Evolutionary conservation across 2,797 vertebrate species (phyloP).

Genomic region (Eutrigla gurnardus): DNA sequence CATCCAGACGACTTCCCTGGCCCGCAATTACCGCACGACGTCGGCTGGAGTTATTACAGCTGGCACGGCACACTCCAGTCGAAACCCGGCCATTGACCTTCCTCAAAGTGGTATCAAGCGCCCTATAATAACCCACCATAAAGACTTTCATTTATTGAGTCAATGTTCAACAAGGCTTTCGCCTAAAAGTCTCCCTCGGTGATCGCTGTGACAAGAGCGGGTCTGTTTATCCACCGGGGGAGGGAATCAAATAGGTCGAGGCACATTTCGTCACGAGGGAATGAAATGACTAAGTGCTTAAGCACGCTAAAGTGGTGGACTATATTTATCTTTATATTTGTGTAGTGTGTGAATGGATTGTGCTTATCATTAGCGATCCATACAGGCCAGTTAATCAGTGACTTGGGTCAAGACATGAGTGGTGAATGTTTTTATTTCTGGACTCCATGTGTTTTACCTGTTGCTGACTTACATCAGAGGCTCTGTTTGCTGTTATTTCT

Average conservation of each 20-base stretch:
- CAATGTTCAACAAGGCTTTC: slow-evolving; percentile 53
- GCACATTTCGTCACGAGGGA: not conserved
- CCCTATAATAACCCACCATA: slow-evolving; percentile 74
- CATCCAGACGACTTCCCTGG: slow-evolving; percentile 60
- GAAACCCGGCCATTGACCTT: slow-evolving; percentile 76
- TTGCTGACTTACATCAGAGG: slow-evolving; percentile 3
- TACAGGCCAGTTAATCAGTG: slow-evolving; percentile 32
- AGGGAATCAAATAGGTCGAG: slow-evolving; percentile 6
- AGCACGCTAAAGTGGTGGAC: not conserved
- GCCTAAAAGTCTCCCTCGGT: slow-evolving; percentile 31
- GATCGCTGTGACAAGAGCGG: slow-evolving; percentile 30
- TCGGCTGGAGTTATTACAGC: slow-evolving; percentile 65
- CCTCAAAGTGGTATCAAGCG: slow-evolving; percentile 74
- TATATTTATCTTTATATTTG: not conserved
- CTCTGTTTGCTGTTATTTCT: not conserved
- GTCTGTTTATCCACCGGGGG: slow-evolving; percentile 45
- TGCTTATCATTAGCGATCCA: not conserved
- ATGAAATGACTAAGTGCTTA: not conserved
- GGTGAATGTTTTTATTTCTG: not conserved
- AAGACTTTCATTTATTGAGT: slow-evolving; percentile 73
- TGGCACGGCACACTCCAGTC: slow-evolving; percentile 60
- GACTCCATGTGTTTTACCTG: not conserved
- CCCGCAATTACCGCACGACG: slow-evolving; percentile 64
- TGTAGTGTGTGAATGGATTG: not conserved
- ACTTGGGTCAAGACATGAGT: slow-evolving; percentile 1